Percentiles rank a stretch among this genome's conserved stretches.
Evolutionary conservation across 35 echinoderm and acorn worm species (phyloP).

Genomic region (Strongylocentrotus purpuratus): DNA sequence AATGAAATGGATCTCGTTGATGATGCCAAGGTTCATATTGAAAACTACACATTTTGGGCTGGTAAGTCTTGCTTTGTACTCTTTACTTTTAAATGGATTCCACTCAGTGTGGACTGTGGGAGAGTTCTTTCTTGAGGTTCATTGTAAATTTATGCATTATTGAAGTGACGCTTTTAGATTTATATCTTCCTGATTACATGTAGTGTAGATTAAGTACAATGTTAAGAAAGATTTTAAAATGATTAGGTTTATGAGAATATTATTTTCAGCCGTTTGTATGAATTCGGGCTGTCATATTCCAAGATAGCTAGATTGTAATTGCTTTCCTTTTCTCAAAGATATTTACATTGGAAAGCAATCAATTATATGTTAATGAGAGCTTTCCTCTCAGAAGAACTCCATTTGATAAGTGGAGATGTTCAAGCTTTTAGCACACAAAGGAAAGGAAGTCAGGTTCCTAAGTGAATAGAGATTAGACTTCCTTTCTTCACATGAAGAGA

Average conservation of each 20-base stretch:
- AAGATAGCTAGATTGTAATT: no score
- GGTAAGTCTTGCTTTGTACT: slow-evolving; percentile 51
- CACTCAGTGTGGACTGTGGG: no score
- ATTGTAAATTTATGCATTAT: no score
- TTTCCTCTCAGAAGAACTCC: neutral
- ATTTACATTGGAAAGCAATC: no score
- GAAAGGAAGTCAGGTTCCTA: neutral
- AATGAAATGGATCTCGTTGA: slow-evolving; percentile 62
- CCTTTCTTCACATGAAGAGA: neutral
- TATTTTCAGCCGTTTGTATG: no score
- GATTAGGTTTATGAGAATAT: no score
- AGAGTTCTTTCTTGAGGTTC: no score
- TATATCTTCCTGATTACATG: no score
- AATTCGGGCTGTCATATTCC: no score
- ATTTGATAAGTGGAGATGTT: neutral
- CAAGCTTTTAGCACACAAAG: neutral
- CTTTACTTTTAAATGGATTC: neutral
- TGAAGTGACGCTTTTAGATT: no score
- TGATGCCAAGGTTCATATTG: slow-evolving; percentile 39
- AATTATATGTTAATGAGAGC: neutral
- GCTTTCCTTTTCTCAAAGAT: no score
- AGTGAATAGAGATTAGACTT: neutral
- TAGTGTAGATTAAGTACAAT: neutral
- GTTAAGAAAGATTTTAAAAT: neutral
- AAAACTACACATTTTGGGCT: slow-evolving; percentile 83